These are phyloP conservation scores for Thermophis baileyi DNA, from an alignment of 2,113 vertebrate species.

Conservation along the genomic window DNA sequence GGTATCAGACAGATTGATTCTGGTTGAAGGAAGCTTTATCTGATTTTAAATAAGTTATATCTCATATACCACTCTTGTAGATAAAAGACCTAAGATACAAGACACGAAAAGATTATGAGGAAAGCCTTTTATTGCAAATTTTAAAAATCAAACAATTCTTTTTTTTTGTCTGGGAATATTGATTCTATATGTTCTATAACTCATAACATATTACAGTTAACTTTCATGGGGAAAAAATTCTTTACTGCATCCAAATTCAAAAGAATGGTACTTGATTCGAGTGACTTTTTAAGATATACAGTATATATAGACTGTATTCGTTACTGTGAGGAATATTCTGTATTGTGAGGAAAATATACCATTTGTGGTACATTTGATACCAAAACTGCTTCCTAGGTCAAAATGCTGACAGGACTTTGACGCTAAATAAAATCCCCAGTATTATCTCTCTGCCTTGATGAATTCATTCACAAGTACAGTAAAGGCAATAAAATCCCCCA, in stretches of 20 bases:
- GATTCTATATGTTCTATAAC: not conserved
- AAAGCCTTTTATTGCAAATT: not conserved
- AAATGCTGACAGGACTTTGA: slow-evolving; percentile 27
- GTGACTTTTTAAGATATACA: not conserved
- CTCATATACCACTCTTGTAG: not conserved
- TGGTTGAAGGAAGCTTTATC: not conserved
- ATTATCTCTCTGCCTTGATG: slow-evolving; percentile 54
- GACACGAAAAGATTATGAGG: not conserved
- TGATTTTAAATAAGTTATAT: not conserved
- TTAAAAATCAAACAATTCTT: not conserved
- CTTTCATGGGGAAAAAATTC: not conserved
- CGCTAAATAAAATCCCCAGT: slow-evolving; percentile 18
- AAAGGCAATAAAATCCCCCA: slow-evolving; percentile 60
- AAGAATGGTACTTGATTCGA: not conserved
- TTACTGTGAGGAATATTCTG: not conserved
- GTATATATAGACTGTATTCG: not conserved
- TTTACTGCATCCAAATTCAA: not conserved
- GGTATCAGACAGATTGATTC: not conserved
- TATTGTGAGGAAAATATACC: not conserved
- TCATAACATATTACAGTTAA: not conserved
- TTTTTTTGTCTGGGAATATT: not conserved
- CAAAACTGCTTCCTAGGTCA: not conserved
- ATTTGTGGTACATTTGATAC: not conserved
- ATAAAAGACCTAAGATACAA: not conserved
- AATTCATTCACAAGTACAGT: slow-evolving; percentile 54